phyloP scores from a whole-genome alignment of 2,113 vertebrate species.

The Verasper variegatus region DNA sequence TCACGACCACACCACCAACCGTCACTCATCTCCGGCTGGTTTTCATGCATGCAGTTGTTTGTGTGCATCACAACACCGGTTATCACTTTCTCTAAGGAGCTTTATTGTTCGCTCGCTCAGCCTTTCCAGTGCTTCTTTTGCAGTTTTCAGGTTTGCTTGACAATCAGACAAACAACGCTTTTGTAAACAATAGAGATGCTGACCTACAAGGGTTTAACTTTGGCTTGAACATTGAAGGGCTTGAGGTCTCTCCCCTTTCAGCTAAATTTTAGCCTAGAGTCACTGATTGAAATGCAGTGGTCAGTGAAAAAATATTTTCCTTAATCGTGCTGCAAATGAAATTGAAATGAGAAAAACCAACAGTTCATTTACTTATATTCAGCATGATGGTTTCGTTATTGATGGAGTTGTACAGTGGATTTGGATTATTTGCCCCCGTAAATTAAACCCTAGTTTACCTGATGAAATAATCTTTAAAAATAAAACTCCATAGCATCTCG shows the following conservation, averaged over 20 bases:
- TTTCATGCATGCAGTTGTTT: constrained; percentile 77
- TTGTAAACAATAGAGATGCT: background rate
- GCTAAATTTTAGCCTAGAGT: too few relatives aligned
- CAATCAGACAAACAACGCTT: constrained; percentile 43
- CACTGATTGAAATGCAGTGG: too few relatives aligned
- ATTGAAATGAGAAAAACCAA: too few relatives aligned
- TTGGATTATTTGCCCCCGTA: too few relatives aligned
- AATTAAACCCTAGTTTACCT: background rate
- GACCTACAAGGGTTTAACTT: background rate
- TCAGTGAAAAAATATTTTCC: too few relatives aligned
- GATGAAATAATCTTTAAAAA: background rate
- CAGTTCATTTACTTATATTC: too few relatives aligned
- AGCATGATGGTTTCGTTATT: too few relatives aligned
- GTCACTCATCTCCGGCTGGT: constrained; percentile 35
- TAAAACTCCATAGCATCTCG: background rate
- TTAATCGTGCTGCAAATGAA: too few relatives aligned
- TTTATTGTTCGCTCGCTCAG: too few relatives aligned
- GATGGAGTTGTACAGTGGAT: too few relatives aligned
- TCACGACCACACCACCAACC: constrained; percentile 58
- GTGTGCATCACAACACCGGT: constrained; percentile 45
- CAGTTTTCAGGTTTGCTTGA: constrained; percentile 63
- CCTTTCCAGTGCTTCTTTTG: constrained; percentile 54
- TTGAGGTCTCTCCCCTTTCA: too few relatives aligned
- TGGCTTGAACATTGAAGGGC: too few relatives aligned
- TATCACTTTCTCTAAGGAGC: constrained; percentile 14